These are phyloP conservation scores for Pangasius djambal DNA, from an alignment of 2,797 vertebrate species.

Conservation along the genomic window DNA sequence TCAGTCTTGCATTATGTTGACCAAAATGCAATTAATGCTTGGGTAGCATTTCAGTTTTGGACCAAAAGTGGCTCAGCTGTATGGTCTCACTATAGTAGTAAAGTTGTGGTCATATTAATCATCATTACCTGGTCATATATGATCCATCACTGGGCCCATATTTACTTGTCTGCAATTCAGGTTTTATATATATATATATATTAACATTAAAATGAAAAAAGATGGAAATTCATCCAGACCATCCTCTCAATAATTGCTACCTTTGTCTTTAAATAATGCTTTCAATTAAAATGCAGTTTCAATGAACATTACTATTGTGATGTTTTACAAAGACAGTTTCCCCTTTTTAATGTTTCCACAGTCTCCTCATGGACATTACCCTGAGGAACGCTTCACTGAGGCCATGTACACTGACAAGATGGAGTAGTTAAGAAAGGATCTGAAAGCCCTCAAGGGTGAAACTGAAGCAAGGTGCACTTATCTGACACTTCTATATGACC, in stretches of 20 bases:
- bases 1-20: not conserved
- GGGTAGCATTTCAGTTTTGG: not conserved
- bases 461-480: conserved; percentile 29
- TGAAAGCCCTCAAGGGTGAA: conserved; percentile 26
- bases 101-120: not conserved
- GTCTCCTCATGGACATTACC: not conserved
- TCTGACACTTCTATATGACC: not conserved
- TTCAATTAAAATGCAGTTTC: not conserved
- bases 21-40: not conserved
- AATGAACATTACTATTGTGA: not conserved
- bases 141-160: not conserved
- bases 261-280: not conserved
- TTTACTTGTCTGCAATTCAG: not conserved
- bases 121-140: not conserved
- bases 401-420: not conserved
- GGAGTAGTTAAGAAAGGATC: conserved; percentile 18
- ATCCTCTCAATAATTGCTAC: not conserved
- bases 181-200: not conserved
- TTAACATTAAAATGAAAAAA: not conserved
- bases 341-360: not conserved
- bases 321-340: not conserved
- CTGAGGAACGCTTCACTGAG: conserved; percentile 22
- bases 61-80: not conserved
- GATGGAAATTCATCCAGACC: not conserved
- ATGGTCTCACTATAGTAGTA: not conserved